Percentiles rank a stretch among this genome's conserved stretches.
These are phyloP conservation scores for Eupithecia tripunctaria DNA, from an alignment of 2,888 invertebrate species.

Conservation along the genomic window DNA sequence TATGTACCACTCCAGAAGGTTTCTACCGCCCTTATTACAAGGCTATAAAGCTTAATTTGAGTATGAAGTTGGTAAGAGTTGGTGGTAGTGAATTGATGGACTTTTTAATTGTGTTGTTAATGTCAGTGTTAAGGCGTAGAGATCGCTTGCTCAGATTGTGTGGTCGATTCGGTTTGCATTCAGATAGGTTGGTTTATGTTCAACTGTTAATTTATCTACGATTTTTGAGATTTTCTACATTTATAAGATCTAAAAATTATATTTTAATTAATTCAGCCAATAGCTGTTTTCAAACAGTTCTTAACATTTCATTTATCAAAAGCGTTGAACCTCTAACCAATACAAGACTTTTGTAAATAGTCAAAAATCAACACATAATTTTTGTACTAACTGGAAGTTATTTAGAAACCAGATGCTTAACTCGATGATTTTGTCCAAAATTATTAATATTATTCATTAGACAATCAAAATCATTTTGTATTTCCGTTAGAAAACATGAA, in stretches of 20 bases:
- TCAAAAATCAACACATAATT: no score
- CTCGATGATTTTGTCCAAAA: no score
- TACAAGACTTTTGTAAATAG: no score
- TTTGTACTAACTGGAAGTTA: background rate
- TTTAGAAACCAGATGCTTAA: background rate
- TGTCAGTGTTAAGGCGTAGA: conserved; percentile 82
- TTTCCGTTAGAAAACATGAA: background rate
- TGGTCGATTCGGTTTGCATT: conserved; percentile 67
- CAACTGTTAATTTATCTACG: conserved; percentile 28
- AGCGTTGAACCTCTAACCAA: no score
- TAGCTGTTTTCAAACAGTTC: no score
- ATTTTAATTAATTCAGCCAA: no score
- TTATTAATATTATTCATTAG: background rate
- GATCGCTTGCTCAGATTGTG: conserved; percentile 81
- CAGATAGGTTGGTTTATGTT: conserved; percentile 57
- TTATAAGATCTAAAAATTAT: no score
- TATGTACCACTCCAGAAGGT: conserved; percentile 33
- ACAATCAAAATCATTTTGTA: background rate
- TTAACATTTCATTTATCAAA: no score
- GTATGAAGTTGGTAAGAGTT: conserved; percentile 20
- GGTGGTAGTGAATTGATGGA: conserved; percentile 63
- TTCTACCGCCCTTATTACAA: conserved; percentile 44
- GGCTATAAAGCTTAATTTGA: conserved; percentile 51
- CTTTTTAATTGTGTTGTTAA: conserved; percentile 83
- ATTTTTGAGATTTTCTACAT: conserved; percentile 17